Evolutionary conservation across 1,140 invertebrate genomes (phyloP).

Genomic region (Callitettix versicolor): DNA sequence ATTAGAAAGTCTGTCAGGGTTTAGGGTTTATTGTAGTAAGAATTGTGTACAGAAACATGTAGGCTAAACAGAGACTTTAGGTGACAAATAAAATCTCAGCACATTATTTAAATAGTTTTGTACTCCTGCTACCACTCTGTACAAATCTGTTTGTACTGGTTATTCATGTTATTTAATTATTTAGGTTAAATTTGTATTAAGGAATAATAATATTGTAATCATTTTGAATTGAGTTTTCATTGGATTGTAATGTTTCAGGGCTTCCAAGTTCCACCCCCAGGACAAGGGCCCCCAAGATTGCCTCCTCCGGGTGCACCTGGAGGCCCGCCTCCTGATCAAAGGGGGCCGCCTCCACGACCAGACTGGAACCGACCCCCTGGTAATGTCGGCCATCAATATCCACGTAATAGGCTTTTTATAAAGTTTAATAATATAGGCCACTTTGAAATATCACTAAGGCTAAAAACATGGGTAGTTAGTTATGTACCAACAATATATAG

Average conservation of each 20-base stretch:
- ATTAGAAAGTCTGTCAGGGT: no score
- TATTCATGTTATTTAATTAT: neutral
- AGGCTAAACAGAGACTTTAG: no score
- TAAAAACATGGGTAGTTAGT: no score
- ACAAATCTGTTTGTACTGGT: neutral
- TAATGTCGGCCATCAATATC: conserved; percentile 16
- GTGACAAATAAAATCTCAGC: no score
- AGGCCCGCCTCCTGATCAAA: conserved; percentile 41
- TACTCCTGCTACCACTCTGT: neutral
- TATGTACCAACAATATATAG: no score
- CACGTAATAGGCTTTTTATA: no score
- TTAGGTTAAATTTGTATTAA: neutral
- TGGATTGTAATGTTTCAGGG: conserved; percentile 5
- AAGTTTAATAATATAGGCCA: no score
- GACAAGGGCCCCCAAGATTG: conserved; percentile 44
- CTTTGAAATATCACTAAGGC: no score
- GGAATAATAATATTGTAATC: neutral
- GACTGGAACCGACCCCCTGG: conserved; percentile 68
- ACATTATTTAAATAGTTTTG: no score
- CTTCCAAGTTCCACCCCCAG: conserved; percentile 39
- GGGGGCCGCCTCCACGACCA: conserved; percentile 49
- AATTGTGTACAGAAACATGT: no score
- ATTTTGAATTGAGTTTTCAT: no score
- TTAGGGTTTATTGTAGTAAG: no score
- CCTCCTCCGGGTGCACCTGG: conserved; percentile 42